Evolutionary conservation across 2,113 vertebrate species (phyloP).

Genomic region (Nerophis ophidion): DNA sequence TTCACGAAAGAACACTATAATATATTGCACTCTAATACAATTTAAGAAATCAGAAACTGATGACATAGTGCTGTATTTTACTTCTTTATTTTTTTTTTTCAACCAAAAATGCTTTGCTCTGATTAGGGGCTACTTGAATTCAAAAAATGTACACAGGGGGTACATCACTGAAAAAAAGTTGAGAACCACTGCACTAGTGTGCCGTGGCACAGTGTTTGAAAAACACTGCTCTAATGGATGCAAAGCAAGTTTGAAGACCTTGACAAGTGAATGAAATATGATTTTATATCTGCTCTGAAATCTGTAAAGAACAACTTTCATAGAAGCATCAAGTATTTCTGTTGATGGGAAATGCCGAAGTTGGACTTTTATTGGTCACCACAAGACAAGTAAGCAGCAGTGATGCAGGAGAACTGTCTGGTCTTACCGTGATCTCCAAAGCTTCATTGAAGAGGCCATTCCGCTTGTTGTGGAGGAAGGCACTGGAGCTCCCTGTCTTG

Average conservation of each 20-base stretch:
- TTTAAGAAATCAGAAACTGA: too few species aligned
- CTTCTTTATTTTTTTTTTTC: too few species aligned
- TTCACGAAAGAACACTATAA: too few species aligned
- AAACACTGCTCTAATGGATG: neutral
- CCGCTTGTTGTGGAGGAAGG: constrained; percentile 92
- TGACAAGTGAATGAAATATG: neutral
- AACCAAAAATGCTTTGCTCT: too few species aligned
- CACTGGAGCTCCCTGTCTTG: constrained; percentile 84
- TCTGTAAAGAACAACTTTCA: constrained; percentile 3
- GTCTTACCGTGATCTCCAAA: constrained; percentile 86
- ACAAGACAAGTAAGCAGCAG: neutral
- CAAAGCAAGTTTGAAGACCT: constrained; percentile 6
- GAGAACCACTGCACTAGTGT: too few species aligned
- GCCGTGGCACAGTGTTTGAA: too few species aligned
- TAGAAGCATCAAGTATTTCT: neutral
- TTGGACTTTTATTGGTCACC: neutral
- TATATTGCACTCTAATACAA: too few species aligned
- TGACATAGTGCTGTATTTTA: too few species aligned
- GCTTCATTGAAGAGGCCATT: constrained; percentile 94
- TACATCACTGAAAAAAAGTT: too few species aligned
- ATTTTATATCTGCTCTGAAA: neutral
- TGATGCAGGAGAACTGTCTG: neutral
- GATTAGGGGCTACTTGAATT: too few species aligned
- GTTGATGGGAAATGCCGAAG: neutral
- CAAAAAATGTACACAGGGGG: too few species aligned